Evolutionary conservation across 2,797 vertebrate species (phyloP).

Genomic region (Peromyscus attwateri): DNA sequence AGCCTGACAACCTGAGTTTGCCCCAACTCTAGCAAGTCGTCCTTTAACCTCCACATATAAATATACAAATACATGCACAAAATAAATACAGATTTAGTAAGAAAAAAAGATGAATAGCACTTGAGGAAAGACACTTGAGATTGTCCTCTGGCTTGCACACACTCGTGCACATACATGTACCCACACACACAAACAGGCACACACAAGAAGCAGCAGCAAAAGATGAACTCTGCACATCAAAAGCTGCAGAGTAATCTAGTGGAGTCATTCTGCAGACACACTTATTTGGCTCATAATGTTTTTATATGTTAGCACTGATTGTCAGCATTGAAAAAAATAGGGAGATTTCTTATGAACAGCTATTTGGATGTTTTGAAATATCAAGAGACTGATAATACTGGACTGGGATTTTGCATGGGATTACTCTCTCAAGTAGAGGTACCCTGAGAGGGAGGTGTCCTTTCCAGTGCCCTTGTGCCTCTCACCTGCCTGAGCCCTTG

Average conservation of each 20-base stretch:
- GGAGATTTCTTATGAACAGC: slow-evolving; percentile 52
- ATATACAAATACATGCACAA: background rate
- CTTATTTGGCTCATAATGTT: background rate
- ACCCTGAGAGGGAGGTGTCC: background rate
- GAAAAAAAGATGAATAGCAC: background rate
- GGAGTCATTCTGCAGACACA: background rate
- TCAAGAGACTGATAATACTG: background rate
- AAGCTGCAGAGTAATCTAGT: background rate
- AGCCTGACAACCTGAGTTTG: background rate
- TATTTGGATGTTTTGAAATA: slow-evolving; percentile 11
- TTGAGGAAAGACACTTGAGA: background rate
- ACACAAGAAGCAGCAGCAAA: background rate
- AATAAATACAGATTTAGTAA: background rate
- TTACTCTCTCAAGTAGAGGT: background rate
- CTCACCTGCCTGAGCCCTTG: background rate
- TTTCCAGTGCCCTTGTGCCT: background rate
- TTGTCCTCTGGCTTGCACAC: background rate
- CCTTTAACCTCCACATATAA: background rate
- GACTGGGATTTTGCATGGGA: background rate
- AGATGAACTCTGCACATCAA: background rate
- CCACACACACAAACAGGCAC: background rate
- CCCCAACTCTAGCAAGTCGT: background rate
- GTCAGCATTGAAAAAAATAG: slow-evolving; percentile 52
- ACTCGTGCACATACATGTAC: background rate
- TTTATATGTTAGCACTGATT: slow-evolving; percentile 14